phyloP scores from a whole-genome alignment of 2,113 vertebrate genomes.

The Phyllostomus hastatus region DNA sequence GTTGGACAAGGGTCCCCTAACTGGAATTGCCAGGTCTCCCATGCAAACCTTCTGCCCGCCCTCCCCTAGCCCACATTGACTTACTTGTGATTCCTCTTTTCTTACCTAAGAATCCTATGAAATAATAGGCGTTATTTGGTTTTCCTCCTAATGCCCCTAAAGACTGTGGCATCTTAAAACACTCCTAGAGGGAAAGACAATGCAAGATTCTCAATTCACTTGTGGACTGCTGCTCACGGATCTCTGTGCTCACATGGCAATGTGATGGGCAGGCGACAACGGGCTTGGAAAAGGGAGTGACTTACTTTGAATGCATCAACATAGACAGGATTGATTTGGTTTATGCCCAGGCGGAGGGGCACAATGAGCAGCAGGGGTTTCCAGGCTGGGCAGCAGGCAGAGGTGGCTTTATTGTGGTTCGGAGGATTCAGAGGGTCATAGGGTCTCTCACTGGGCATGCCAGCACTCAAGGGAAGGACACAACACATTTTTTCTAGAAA shows the following conservation, averaged over 20 bases:
- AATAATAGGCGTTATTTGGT: conserved; percentile 94
- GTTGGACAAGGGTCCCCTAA: background rate
- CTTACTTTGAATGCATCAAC: conserved; percentile 89
- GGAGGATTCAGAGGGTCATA: conserved; percentile 62
- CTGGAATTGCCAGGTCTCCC: conserved; percentile 11
- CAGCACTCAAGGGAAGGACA: conserved; percentile 68
- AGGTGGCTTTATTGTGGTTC: conserved; percentile 59
- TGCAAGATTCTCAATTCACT: conserved; percentile 60
- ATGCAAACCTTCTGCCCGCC: conserved; percentile 47
- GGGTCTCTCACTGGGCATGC: conserved; percentile 45
- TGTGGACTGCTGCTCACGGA: conserved; percentile 60
- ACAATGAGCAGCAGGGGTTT: conserved; percentile 90
- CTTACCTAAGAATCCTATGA: conserved; percentile 93
- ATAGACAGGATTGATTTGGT: conserved; percentile 91
- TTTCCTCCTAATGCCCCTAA: conserved; percentile 93
- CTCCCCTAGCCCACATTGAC: conserved; percentile 55
- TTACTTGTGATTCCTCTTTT: conserved; percentile 72
- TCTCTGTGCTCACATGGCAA: conserved; percentile 50
- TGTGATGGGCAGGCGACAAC: conserved; percentile 50
- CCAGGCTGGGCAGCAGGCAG: conserved; percentile 79
- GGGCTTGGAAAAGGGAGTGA: background rate
- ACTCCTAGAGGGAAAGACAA: conserved; percentile 85
- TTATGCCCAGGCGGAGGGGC: conserved; percentile 90
- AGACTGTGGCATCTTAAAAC: conserved; percentile 94
- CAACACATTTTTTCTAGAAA: conserved; percentile 88